phyloP scores from a whole-genome alignment of 2,797 vertebrate genomes.

The Acanthurus tractus region DNA sequence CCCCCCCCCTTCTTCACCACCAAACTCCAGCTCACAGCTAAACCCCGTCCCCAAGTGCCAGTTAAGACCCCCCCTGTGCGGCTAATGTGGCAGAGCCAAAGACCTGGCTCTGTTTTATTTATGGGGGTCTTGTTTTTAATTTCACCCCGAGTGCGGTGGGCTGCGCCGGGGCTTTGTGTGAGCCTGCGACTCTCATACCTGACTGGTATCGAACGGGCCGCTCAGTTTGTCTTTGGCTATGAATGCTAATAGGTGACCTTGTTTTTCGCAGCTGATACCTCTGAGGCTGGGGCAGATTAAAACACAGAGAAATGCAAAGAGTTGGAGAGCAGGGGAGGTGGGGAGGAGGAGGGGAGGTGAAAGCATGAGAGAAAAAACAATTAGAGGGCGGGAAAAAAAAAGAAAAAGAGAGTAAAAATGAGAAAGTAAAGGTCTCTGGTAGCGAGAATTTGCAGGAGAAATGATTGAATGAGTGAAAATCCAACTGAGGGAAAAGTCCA shows the following conservation, averaged over 20 bases:
- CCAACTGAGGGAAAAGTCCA: slow-evolving; percentile 50
- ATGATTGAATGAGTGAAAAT: slow-evolving; percentile 58
- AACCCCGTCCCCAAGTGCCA: slow-evolving; percentile 56
- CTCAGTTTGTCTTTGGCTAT: slow-evolving; percentile 69
- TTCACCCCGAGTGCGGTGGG: slow-evolving; percentile 56
- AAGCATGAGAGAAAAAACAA: slow-evolving; percentile 16
- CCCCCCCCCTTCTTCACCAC: background rate
- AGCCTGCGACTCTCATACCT: slow-evolving; percentile 63
- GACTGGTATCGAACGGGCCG: slow-evolving; percentile 66
- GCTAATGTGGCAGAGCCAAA: slow-evolving; percentile 61
- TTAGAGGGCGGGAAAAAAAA: background rate
- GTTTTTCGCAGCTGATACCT: slow-evolving; percentile 74
- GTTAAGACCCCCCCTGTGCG: slow-evolving; percentile 62
- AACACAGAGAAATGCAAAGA: slow-evolving; percentile 60
- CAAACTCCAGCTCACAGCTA: slow-evolving; percentile 38
- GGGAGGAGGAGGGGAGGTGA: background rate
- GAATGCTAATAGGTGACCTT: slow-evolving; percentile 86
- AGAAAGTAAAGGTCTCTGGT: slow-evolving; percentile 10
- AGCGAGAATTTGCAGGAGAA: slow-evolving; percentile 25
- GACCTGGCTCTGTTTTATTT: slow-evolving; percentile 77
- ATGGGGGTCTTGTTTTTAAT: slow-evolving; percentile 82
- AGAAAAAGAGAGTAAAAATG: slow-evolving; percentile 13
- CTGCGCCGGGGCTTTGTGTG: slow-evolving; percentile 42
- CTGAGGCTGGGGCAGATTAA: slow-evolving; percentile 66
- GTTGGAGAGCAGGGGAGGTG: slow-evolving; percentile 1